A percentile compares a stretch with the other conserved stretches of the same genome.
Evolutionary conservation across 2,797 vertebrate species (phyloP).

Genomic region (Gambusia yucatana): DNA sequence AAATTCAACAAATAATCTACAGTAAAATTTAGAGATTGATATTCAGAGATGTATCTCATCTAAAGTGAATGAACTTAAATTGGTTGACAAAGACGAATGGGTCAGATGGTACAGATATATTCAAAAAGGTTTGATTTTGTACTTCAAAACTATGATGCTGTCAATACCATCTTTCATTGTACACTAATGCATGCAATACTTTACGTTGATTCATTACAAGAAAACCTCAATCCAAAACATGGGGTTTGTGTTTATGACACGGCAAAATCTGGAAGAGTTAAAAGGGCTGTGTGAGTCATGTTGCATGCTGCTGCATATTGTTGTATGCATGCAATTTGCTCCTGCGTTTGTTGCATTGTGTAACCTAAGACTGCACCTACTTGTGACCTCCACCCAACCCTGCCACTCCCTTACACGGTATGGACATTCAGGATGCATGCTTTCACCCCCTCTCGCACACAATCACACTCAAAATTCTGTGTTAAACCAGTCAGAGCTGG

Average conservation of each 20-base stretch:
- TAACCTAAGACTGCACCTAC: slow-evolving; percentile 69
- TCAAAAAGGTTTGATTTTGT: neutral
- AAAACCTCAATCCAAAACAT: neutral
- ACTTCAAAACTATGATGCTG: neutral
- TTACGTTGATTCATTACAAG: too few species aligned
- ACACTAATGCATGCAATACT: neutral
- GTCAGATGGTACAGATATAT: neutral
- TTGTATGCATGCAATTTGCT: slow-evolving; percentile 51
- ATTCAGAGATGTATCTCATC: neutral
- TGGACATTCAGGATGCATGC: slow-evolving; percentile 55
- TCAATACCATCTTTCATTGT: neutral
- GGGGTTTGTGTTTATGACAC: neutral
- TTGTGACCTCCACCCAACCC: slow-evolving; percentile 73
- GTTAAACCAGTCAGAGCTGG: slow-evolving; percentile 73
- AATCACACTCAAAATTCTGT: slow-evolving; percentile 22
- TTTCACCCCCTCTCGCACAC: slow-evolving; percentile 38
- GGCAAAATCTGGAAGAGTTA: neutral
- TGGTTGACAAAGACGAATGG: neutral
- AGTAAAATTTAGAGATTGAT: neutral
- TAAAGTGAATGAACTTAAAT: neutral
- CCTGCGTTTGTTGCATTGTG: slow-evolving; percentile 61
- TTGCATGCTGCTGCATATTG: slow-evolving; percentile 29
- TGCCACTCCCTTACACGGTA: slow-evolving; percentile 55
- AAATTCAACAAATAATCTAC: neutral
- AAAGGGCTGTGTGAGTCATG: slow-evolving; percentile 17